A percentile compares a stretch with the other conserved stretches of the same genome.
These are phyloP conservation scores for Drosophila flavopinicola DNA, from an alignment of 2,888 invertebrate genomes.

Conservation along the genomic window DNA sequence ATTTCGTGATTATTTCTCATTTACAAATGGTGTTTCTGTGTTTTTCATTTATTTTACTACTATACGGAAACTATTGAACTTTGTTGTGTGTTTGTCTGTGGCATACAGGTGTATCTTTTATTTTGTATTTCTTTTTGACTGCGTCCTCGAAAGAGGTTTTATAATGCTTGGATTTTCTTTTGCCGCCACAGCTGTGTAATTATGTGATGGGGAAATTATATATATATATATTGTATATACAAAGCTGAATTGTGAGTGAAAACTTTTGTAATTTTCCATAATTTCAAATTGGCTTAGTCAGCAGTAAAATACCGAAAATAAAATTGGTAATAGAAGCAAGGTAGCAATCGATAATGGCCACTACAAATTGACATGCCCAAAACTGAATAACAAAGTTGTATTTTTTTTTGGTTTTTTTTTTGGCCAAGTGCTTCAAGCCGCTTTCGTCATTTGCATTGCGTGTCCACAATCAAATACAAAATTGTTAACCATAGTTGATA, in stretches of 20 bases:
- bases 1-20: slow-evolving; percentile 15
- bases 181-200: slow-evolving; percentile 20
- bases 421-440: slow-evolving; percentile 13
- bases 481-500: slow-evolving; percentile 13
- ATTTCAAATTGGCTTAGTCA: slow-evolving; percentile 33
- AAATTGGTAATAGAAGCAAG: slow-evolving; percentile 28
- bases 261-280: slow-evolving; percentile 44
- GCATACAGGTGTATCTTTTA: slow-evolving; percentile 25
- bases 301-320: slow-evolving; percentile 21
- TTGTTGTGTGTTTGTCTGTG: slow-evolving; percentile 11
- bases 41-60: background rate
- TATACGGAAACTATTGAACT: slow-evolving; percentile 47
- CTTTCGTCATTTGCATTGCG: slow-evolving; percentile 54
- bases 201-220: slow-evolving; percentile 47
- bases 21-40: slow-evolving; percentile 1
- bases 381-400: background rate
- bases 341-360: slow-evolving; percentile 29
- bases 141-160: slow-evolving; percentile 42
- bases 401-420: background rate
- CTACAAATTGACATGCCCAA: slow-evolving; percentile 30
- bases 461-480: slow-evolving; percentile 40
- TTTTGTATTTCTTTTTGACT: slow-evolving; percentile 18
- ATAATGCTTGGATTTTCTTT: slow-evolving; percentile 39
- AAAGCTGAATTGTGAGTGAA: slow-evolving; percentile 31
- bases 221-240: too few species aligned